Base-by-base conservation (phyloP, 2,888 invertebrate genomes). In the Drosophila anomalata region DNA sequence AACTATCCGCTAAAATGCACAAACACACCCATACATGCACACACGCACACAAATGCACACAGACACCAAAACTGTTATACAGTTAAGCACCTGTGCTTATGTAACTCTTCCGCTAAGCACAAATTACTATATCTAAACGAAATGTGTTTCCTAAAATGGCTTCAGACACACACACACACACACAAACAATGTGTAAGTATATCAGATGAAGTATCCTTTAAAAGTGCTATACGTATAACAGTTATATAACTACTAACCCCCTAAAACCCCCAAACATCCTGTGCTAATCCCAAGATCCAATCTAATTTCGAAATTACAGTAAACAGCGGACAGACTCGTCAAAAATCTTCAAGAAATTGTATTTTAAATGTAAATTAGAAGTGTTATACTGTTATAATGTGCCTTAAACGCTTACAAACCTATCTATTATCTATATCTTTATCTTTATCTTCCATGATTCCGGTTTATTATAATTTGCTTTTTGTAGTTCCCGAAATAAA, bases 181-280 rank as follows among this genome's bases (percentile, higher is more conserved):
- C 14, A 14, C 26, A 24, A 60, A 56, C 33, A 33, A 39, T 57
- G 75, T 75, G 69, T 75, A 75, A 73, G 75, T 73, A 68, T 73
- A 50, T 11, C 33, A 52, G 44, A 44, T 12, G 39, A 65, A 22
- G 31, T 39, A 61, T 61, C 26, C 14, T 29, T 60, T 33, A n/a
- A 11, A 46, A n/a, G 29, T 29, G 29, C 29, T 29, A 9, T 29
- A 29, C 11, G 44, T 44, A 17, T 42, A 42, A 12, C 33, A 33
- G 33, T 12, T 12, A 12, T 33, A 33, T 12, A 33, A 12, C 12
- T n/a, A 36, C 36, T 41, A 44, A 55, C 22, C 14, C 22, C 24
- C 9, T 24, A 55, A 55, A 17, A 17, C 17, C 17, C 14, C 31
- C 48, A 50, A 50, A 58, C 36, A 29, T 22, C 44, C n/a, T 67